phyloP scores from a whole-genome alignment of 2,797 vertebrate species.

The Enteromius afrohamiltoni region DNA sequence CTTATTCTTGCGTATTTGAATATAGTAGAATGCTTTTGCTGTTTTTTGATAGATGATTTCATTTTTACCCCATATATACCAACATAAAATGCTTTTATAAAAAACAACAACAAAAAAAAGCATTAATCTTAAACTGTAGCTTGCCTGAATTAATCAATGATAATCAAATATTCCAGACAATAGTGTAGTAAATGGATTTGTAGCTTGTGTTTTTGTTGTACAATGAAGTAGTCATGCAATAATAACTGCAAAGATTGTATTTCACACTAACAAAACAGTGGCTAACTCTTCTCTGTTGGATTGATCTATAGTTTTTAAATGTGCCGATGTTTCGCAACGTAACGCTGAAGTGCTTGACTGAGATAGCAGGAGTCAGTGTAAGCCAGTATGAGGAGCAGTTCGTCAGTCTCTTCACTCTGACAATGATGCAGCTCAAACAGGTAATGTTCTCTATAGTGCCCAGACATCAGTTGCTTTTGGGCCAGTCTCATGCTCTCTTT shows the following conservation, averaged over 20 bases:
- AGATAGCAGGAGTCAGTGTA: conserved; percentile 96
- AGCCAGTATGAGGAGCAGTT: conserved; percentile 98
- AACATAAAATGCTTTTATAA: neutral
- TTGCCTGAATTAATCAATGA: neutral
- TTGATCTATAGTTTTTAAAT: conserved; percentile 89
- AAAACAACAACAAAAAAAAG: neutral
- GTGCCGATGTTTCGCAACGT: conserved; percentile 99
- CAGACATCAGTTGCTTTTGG: neutral
- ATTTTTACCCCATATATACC: neutral
- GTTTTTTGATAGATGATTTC: neutral
- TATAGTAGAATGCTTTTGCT: neutral
- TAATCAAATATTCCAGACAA: neutral
- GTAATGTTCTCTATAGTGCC: conserved; percentile 68
- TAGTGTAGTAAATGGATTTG: neutral
- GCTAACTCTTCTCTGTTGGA: conserved; percentile 10
- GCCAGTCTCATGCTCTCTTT: neutral
- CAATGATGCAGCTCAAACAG: conserved; percentile 98
- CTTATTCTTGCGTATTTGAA: neutral
- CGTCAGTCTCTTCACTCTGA: conserved; percentile 93
- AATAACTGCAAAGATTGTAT: neutral
- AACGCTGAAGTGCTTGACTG: conserved; percentile 97
- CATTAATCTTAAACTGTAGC: neutral
- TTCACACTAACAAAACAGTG: neutral
- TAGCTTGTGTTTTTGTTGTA: neutral
- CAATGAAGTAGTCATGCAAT: neutral